phyloP scores from a whole-genome alignment of 2,797 vertebrate genomes.

The Lerista edwardsae region DNA sequence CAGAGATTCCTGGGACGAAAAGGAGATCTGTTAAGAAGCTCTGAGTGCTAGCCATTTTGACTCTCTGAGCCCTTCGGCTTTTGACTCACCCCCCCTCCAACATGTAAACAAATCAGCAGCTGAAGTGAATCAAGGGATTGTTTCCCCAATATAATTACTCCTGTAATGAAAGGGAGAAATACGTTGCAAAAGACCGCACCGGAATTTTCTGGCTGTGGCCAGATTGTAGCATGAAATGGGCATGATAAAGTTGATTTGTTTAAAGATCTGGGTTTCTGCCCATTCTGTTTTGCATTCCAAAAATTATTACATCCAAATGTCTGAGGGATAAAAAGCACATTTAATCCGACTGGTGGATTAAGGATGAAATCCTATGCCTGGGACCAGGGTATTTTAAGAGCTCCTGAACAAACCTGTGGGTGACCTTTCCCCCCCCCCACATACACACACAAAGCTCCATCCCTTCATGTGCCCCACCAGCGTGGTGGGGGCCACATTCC shows the following conservation, averaged over 20 bases:
- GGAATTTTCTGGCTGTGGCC: conserved; percentile 31
- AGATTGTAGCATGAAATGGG: not conserved
- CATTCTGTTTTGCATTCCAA: conserved; percentile 28
- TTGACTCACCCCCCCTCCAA: not conserved
- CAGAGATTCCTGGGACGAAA: not conserved
- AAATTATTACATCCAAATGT: conserved; percentile 2
- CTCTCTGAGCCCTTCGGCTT: not conserved
- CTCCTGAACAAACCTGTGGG: too few relatives aligned
- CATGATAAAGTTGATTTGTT: not conserved
- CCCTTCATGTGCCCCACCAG: too few relatives aligned
- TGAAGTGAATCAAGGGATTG: conserved; percentile 37
- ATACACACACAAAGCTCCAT: too few relatives aligned
- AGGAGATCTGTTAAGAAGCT: not conserved
- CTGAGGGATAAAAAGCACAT: not conserved
- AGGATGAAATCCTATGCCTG: not conserved
- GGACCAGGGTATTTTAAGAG: too few relatives aligned
- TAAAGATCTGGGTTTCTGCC: conserved; percentile 21
- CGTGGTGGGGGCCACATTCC: too few relatives aligned
- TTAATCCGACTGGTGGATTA: conserved; percentile 3
- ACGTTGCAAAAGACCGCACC: not conserved
- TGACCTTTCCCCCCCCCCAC: too few relatives aligned
- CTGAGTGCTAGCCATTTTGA: not conserved
- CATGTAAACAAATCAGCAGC: not conserved
- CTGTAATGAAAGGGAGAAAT: conserved; percentile 23
- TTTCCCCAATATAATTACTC: conserved; percentile 29